Percentiles rank a stretch among this genome's conserved stretches.
Conservation (phyloP, 2,888 invertebrate genomes). For the Augochlorella aurata region DNA sequence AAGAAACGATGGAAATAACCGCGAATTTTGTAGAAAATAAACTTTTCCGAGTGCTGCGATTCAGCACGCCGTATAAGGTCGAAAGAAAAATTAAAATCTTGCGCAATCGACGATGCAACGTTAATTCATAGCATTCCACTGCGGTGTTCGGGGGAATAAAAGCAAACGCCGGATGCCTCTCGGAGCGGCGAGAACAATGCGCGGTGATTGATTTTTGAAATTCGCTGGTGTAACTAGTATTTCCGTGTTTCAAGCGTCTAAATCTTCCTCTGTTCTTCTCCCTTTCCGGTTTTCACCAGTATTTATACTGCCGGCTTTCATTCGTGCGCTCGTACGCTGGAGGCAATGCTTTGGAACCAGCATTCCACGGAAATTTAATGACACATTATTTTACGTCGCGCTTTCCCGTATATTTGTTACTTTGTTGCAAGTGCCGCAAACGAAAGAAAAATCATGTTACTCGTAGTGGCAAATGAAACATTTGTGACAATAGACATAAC, state of each 20-base stretch:
- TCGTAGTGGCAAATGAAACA: too few species aligned
- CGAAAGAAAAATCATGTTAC: background rate
- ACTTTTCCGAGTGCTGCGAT: background rate
- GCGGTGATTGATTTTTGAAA: slow-evolving; percentile 47
- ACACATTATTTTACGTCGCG: background rate
- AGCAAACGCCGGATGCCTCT: slow-evolving; percentile 22
- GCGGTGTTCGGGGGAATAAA: slow-evolving; percentile 19
- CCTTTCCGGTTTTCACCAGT: background rate
- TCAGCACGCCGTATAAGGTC: background rate
- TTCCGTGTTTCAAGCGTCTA: slow-evolving; percentile 17
- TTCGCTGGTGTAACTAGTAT: slow-evolving; percentile 37
- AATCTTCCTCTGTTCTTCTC: slow-evolving; percentile 24
- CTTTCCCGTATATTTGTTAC: background rate
- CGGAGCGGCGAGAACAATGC: slow-evolving; percentile 34
- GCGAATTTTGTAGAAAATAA: background rate
- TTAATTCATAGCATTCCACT: slow-evolving; percentile 22
- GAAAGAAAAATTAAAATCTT: background rate
- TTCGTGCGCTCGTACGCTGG: background rate
- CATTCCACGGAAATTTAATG: slow-evolving; percentile 1
- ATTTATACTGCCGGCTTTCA: slow-evolving; percentile 11
- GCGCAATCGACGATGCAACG: slow-evolving; percentile 13
- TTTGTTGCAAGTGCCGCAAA: background rate
- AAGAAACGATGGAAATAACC: background rate
- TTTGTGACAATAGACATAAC: too few species aligned
- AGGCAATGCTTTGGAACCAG: background rate